Evolutionary conservation across 2,113 vertebrate genomes (phyloP), one percentile per base, ranked within the genome.

Genomic region (Collichthys lucidus): DNA sequence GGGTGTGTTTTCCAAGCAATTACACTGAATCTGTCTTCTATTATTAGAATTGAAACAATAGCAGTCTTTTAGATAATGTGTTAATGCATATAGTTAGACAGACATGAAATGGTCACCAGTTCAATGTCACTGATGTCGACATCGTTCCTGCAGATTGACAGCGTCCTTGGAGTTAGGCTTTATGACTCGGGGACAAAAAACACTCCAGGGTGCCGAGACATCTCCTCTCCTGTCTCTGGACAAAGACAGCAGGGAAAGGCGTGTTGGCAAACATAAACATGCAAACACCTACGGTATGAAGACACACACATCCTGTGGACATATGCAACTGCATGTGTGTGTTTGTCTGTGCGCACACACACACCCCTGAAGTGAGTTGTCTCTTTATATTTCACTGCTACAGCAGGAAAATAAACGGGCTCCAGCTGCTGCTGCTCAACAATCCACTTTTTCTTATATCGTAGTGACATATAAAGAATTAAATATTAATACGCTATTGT

Each of bases 181-280:
- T 14, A 94, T 96, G 40, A 97, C 96, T 84, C 95, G 90, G 11
- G 96, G 96, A 84, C 96, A 94, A 72, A 97, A 97, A 47, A 95
- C 96, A 4, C 96, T 97, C 95, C 95, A 96, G 0, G 96, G 96
- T 64, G 96, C 94, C 79, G 95, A 83, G 78, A 97, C 95, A 0
- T 97, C 95, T 74, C 96, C 96, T 95, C 96, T 96, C 90, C 96
- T 96, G 89, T 97, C 96, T 98, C n/a, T 64, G 80, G 69, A 83
- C 62, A 66, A 79, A 86, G 64, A 31, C 69, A 87, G 61, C 75
- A 65, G 61, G 57, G 46, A 80, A 79, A 47, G 66, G 35, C 60
- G 11, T 63, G 72, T 52, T 50, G 26, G 77, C 44, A 60, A 49
- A 77, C 55, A 86, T 20, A 60, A 70, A 84, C 47, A 82, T 55